Base-by-base conservation (phyloP, 2,888 invertebrate genomes). In the Drosophila niveifrons region DNA sequence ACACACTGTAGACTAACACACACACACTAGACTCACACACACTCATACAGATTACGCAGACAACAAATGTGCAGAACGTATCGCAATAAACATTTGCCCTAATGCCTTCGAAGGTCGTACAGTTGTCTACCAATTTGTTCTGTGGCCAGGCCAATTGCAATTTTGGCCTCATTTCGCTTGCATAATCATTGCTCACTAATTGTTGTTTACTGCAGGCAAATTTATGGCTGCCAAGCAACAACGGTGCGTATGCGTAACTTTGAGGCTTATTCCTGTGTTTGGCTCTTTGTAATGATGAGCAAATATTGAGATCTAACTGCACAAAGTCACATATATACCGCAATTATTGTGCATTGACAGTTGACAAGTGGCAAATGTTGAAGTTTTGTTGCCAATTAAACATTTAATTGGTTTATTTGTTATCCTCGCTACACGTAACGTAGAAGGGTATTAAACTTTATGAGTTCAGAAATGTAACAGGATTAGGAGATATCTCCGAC, bases 121-220 rank as follows among this genome's bases (percentile, higher is more conserved):
- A 55, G 65, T 81, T 89, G 78, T 70, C 79, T 80, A 64, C 36
- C 80, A 67, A 67, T 80, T 69, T 72, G 75, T 67, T 57, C 69
- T 75, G 52, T 50, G 65, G 52, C 34, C 64, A 6, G 55, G 55
- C 61, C 66, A 41, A 61, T 66, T 69, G 63, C 73, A 67, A 50
- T 71, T 61, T 61, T 75, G 76, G 46, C 80, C 78, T 62, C 64
- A 64, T 84, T 84, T 71, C 65, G 52, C 59, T 72, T 84, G 73
- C 88, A 75, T 88, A 75, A 89, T 72, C 70, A 69, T 64, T 58
- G 50, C 53, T 50, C 51, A 67, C 75, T 89, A 89, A 89, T 84
- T 84, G 82, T 68, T 69, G 82, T 78, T 87, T 69, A 70, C 62
- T 43, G 52, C 58, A 28, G 59, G 48, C 71, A 64, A 65, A 62